Base-by-base conservation (phyloP, 2,888 invertebrate genomes). In the Campoplex nolae region DNA sequence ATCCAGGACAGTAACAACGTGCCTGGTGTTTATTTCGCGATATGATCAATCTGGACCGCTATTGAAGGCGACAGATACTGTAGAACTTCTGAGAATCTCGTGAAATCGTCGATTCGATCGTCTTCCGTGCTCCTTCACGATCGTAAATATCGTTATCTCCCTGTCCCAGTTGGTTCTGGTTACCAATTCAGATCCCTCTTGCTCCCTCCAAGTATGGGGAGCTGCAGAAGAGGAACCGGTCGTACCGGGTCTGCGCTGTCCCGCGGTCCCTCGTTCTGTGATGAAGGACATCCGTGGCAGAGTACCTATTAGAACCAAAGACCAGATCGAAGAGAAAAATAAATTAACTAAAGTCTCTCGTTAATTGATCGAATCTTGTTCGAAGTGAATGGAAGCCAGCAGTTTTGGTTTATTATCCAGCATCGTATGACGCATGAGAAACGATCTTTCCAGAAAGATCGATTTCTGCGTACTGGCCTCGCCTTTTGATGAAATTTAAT, bases 151-250 rank as follows among this genome's bases (percentile, higher is more conserved):
- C 74, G 74, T 84, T 80, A 81, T 81, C 86, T 87, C 67, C 77
- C 68, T 84, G 78, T 84, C 81, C 86, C 86, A 87, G 81, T 87
- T 84, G 86, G 74, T 77, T 73, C 84, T 76, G 42, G 75, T 73
- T 76, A 58, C 42, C 42, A 81, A 74, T 38, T 68, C 68, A 48
- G 32, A 32, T 51, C 35, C 42, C 67, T 32, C 65, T 51, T 38
- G 73, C 35, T 56, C 23, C 38, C n/a, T 56, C 80, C 74, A 42
- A 38, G 28, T 51, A 65, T 58, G 67, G 79, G 45, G 75, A 62
- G 74, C 13, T 77, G 65, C 65, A 28, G 81, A 76, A 38, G 56
- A 74, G 45, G 45, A 86, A 86, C 86, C 86, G 84, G 86, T 86
- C 81, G 62, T 58, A 62, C 77, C 83, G 68, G 83, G 45, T 83